A percentile compares a stretch with the other conserved stretches of the same genome.
These are phyloP conservation scores for Rotaria sp. DNA, from an alignment of 2,888 invertebrate species.

Conservation along the genomic window DNA sequence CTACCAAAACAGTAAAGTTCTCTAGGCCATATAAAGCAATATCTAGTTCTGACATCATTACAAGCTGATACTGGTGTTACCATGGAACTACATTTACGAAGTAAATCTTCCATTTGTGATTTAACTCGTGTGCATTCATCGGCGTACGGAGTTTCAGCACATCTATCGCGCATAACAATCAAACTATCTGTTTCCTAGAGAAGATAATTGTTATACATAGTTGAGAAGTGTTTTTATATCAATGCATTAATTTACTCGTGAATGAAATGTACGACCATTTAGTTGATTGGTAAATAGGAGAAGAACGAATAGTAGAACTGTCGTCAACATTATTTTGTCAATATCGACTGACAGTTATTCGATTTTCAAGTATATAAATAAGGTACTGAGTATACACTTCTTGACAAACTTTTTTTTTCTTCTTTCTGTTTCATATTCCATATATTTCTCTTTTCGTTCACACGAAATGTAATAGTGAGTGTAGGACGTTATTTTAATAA, in stretches of 20 bases:
- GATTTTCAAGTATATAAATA: conserved; percentile 5
- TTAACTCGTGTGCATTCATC: conserved; percentile 6
- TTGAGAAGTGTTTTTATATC: not conserved
- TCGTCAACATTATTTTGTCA: not conserved
- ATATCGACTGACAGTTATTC: not conserved
- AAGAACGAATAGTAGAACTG: not conserved
- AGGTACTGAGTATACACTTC: not conserved
- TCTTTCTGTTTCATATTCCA: not conserved
- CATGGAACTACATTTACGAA: conserved; percentile 6
- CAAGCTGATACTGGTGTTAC: not conserved
- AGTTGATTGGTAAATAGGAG: not conserved
- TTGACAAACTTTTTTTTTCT: not conserved
- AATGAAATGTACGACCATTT: not conserved
- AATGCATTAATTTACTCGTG: not conserved
- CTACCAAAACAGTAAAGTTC: not conserved
- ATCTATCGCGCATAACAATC: not conserved
- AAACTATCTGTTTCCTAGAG: not conserved
- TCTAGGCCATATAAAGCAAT: not conserved
- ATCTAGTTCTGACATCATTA: not conserved
- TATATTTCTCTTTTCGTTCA: not conserved
- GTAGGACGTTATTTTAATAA: not conserved
- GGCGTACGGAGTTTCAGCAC: not conserved
- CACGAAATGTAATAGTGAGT: not conserved
- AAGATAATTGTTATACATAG: not conserved
- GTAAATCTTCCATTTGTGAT: not conserved